Percentiles rank a stretch among this genome's conserved stretches.
Evolutionary conservation across 2,888 invertebrate species (phyloP).

Genomic region (Oscheius sp.): DNA sequence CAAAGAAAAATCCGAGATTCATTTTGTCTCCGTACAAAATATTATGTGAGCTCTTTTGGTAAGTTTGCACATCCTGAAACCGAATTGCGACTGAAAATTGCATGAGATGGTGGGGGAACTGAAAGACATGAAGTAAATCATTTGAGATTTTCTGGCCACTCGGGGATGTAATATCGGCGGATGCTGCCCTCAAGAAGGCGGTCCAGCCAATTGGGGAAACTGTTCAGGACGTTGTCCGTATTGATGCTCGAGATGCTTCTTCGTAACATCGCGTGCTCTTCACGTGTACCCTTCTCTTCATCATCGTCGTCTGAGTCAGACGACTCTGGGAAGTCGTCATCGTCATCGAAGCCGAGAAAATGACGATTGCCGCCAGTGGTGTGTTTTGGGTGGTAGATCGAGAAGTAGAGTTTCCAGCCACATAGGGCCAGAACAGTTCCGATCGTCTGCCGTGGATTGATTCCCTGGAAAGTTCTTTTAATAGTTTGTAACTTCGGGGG

Average conservation of each 20-base stretch:
- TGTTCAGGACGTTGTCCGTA: constrained; percentile 83
- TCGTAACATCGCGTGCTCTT: constrained; percentile 44
- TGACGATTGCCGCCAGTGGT: constrained; percentile 20
- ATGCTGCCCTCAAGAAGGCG: constrained; percentile 94
- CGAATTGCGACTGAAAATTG: constrained; percentile 17
- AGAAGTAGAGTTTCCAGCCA: constrained; percentile 96
- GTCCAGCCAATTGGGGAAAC: constrained; percentile 95
- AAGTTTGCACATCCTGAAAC: neutral
- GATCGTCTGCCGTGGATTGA: constrained; percentile 95
- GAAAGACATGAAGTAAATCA: constrained; percentile 10
- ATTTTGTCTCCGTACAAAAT: too few species aligned
- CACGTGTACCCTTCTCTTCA: constrained; percentile 27
- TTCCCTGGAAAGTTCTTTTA: constrained; percentile 75
- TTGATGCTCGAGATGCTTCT: constrained; percentile 45
- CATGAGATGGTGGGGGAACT: neutral
- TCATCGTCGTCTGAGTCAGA: constrained; percentile 29
- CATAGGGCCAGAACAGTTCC: constrained; percentile 95
- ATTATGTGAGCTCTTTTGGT: too few species aligned
- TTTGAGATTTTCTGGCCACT: constrained; percentile 83
- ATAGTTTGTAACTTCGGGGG: too few species aligned
- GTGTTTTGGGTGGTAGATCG: constrained; percentile 95
- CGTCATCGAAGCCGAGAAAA: constrained; percentile 26
- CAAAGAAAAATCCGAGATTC: too few species aligned
- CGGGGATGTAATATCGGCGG: constrained; percentile 85
- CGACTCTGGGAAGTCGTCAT: constrained; percentile 6